phyloP scores from a whole-genome alignment of 2,797 vertebrate genomes.

The Arvicola amphibius region DNA sequence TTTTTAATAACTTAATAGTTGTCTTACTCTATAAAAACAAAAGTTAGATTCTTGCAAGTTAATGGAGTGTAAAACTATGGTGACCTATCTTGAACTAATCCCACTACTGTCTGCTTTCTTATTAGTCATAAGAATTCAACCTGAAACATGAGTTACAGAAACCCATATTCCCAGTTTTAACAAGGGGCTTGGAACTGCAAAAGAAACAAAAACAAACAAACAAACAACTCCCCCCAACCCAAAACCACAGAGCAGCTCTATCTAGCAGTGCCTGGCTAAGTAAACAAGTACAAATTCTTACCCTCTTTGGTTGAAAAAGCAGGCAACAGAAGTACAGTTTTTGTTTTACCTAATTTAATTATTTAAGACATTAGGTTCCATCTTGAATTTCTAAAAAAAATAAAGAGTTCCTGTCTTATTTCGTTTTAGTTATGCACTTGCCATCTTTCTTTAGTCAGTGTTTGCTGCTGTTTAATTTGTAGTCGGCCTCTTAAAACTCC shows the following conservation, averaged over 20 bases:
- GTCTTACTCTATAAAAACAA: conserved; percentile 64
- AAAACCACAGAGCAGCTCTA: neutral
- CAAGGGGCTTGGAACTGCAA: neutral
- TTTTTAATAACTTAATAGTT: conserved; percentile 63
- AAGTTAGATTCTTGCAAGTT: conserved; percentile 73
- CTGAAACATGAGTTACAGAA: conserved; percentile 63
- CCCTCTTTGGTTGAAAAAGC: neutral
- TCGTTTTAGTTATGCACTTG: neutral
- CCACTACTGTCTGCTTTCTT: conserved; percentile 51
- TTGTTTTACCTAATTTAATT: conserved; percentile 4
- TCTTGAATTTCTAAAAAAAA: conserved; percentile 44
- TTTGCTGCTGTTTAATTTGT: neutral
- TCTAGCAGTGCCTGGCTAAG: conserved; percentile 36
- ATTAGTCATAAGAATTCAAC: conserved; percentile 64
- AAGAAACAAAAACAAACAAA: neutral
- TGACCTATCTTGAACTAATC: conserved; percentile 53
- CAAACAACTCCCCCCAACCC: neutral
- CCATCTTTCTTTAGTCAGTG: neutral
- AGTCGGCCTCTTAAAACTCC: neutral
- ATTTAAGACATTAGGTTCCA: conserved; percentile 31
- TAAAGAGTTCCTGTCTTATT: neutral
- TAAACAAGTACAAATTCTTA: conserved; percentile 41
- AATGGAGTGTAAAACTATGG: conserved; percentile 69
- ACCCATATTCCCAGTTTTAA: neutral
- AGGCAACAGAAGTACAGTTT: neutral